phyloP scores from a whole-genome alignment of 2,888 invertebrate species.

The Xylota segnis region DNA sequence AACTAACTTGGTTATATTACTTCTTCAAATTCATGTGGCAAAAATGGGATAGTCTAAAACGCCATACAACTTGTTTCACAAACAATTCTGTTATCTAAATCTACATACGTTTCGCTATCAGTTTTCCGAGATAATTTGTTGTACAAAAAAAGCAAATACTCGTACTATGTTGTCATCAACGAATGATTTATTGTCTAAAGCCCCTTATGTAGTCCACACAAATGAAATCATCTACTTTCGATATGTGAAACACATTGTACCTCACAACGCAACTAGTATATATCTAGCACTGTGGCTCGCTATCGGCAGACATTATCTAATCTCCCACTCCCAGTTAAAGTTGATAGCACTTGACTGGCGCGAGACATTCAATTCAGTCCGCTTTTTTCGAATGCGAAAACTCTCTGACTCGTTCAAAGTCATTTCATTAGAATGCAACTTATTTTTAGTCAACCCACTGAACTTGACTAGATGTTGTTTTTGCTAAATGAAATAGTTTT shows the following conservation, averaged over 20 bases:
- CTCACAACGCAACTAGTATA: background rate
- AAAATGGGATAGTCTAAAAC: background rate
- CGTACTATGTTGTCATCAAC: slow-evolving; percentile 38
- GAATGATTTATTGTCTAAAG: slow-evolving; percentile 38
- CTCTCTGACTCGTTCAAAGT: slow-evolving; percentile 2
- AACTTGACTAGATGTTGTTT: slow-evolving; percentile 29
- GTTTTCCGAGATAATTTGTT: slow-evolving; percentile 19
- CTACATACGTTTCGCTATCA: slow-evolving; percentile 35
- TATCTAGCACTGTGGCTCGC: background rate
- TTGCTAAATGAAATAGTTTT: background rate
- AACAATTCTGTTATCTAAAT: slow-evolving; percentile 46
- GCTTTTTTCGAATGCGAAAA: slow-evolving; percentile 1
- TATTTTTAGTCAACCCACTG: slow-evolving; percentile 39
- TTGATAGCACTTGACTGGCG: background rate
- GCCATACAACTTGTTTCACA: slow-evolving; percentile 20
- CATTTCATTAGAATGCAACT: slow-evolving; percentile 20
- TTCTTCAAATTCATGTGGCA: background rate
- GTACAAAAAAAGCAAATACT: slow-evolving; percentile 7
- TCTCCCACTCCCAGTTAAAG: background rate
- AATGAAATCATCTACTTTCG: slow-evolving; percentile 18
- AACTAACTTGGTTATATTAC: too few species aligned
- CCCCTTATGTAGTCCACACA: slow-evolving; percentile 14
- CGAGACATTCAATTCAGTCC: background rate
- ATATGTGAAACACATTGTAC: background rate
- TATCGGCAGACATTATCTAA: slow-evolving; percentile 24